A percentile compares a stretch with the other conserved stretches of the same genome.
Conservation (phyloP, 2,113 vertebrate species). For the Anser cygnoides region DNA sequence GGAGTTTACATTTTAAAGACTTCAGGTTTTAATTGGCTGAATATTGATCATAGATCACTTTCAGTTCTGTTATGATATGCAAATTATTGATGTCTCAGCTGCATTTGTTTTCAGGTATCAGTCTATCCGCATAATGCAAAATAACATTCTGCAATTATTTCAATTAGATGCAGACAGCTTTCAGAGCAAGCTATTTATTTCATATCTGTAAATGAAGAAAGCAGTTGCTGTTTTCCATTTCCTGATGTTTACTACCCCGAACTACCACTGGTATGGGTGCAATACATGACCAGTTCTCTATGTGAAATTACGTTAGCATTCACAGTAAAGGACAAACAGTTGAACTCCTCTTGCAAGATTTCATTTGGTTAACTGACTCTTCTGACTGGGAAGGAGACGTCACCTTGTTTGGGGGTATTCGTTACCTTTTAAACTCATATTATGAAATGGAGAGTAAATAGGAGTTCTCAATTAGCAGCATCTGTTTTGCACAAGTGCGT, state of each 20-base stretch:
- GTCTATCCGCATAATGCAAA: conserved; percentile 35
- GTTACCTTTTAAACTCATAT: conserved; percentile 61
- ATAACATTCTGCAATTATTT: conserved; percentile 53
- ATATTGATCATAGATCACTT: conserved; percentile 49
- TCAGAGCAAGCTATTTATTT: conserved; percentile 42
- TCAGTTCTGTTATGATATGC: conserved; percentile 48
- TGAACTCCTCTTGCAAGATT: conserved; percentile 55
- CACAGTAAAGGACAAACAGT: conserved; percentile 52
- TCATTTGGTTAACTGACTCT: conserved; percentile 37
- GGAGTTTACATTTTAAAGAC: conserved; percentile 55
- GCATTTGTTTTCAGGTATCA: conserved; percentile 60
- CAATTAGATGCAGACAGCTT: conserved; percentile 54
- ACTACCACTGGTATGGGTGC: conserved; percentile 1
- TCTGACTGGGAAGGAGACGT: conserved; percentile 41
- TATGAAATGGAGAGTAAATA: conserved; percentile 35
- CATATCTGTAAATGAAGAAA: conserved; percentile 63
- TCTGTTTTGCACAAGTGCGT: conserved; percentile 36
- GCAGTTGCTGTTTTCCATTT: conserved; percentile 54
- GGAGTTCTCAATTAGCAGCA: conserved; percentile 60
- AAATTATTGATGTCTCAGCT: conserved; percentile 50
- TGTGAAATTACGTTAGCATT: conserved; percentile 52
- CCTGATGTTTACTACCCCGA: conserved; percentile 60
- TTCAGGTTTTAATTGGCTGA: conserved; percentile 48
- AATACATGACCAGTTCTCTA: conserved; percentile 41
- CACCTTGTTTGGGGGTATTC: conserved; percentile 47